These are phyloP conservation scores for Phrixothrix hirtus DNA, from an alignment of 2,888 invertebrate species.

Conservation along the genomic window DNA sequence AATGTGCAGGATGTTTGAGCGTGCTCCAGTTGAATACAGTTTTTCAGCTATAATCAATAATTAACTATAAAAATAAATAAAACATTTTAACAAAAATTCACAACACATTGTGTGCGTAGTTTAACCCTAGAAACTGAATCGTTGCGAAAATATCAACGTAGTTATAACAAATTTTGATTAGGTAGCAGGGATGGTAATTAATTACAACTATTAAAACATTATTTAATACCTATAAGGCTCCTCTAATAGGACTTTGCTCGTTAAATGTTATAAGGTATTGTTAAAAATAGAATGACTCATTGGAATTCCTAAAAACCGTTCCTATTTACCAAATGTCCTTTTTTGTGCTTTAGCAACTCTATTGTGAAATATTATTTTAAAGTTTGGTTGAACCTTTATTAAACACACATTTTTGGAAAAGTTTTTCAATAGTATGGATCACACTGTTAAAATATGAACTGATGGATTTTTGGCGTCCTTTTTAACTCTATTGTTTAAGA, in stretches of 20 bases:
- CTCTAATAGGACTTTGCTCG: slow-evolving; percentile 50
- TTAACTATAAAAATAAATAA: no score
- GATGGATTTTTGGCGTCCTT: background rate
- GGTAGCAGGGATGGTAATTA: no score
- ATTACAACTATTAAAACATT: slow-evolving; percentile 1
- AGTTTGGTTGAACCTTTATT: slow-evolving; percentile 17
- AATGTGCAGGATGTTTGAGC: slow-evolving; percentile 48
- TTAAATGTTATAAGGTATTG: slow-evolving; percentile 31
- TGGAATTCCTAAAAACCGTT: slow-evolving; percentile 10
- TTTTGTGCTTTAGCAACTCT: slow-evolving; percentile 36
- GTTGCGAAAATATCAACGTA: background rate
- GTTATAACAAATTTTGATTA: no score
- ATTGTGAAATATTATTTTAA: slow-evolving; percentile 17
- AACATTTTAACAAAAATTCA: slow-evolving; percentile 8
- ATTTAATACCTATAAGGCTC: slow-evolving; percentile 52
- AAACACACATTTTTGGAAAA: slow-evolving; percentile 7
- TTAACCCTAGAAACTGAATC: background rate
- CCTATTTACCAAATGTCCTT: slow-evolving; percentile 22
- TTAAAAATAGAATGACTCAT: slow-evolving; percentile 15
- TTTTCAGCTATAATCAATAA: no score
- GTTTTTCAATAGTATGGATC: no score
- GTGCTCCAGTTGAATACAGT: slow-evolving; percentile 23
- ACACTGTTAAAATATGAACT: no score
- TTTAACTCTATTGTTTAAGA: slow-evolving; percentile 9
- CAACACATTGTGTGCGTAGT: background rate